These are phyloP conservation scores for Pyxicephalus adspersus DNA, from an alignment of 2,113 vertebrate genomes.

Conservation along the genomic window DNA sequence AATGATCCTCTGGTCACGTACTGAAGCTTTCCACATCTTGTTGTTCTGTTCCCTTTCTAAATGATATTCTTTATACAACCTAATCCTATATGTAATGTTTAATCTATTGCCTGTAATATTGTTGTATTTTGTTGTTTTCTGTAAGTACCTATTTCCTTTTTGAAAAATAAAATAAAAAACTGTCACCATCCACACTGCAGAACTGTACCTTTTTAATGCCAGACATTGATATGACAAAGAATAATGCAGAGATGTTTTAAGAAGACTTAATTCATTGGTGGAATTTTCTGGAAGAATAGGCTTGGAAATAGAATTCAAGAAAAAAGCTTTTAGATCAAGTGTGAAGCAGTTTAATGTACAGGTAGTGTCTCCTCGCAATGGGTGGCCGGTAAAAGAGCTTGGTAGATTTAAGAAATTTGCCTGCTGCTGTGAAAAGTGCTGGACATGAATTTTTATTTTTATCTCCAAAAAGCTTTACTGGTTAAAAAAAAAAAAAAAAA, in stretches of 20 bases:
- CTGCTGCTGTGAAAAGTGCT: constrained; percentile 4
- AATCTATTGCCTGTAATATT: no score
- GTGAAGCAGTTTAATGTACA: constrained; percentile 14
- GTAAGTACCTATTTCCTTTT: no score
- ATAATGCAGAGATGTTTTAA: background rate
- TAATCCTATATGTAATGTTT: no score
- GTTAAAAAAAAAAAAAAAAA: no score
- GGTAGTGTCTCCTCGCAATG: constrained; percentile 20
- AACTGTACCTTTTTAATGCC: background rate
- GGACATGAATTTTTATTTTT: background rate
- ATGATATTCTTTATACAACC: no score
- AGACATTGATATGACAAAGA: background rate
- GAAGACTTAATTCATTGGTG: background rate
- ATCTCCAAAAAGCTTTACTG: background rate
- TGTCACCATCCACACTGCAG: no score
- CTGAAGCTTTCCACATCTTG: no score
- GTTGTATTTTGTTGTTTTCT: no score
- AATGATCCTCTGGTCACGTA: no score
- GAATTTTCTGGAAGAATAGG: background rate
- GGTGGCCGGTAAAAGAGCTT: constrained; percentile 31
- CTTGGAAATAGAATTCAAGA: constrained; percentile 21
- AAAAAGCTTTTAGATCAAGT: constrained; percentile 31
- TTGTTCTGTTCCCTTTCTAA: no score
- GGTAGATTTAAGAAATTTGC: background rate
- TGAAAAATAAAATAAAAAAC: no score